Base-by-base conservation (phyloP, 2,113 vertebrate species). In the Catagonus wagneri region DNA sequence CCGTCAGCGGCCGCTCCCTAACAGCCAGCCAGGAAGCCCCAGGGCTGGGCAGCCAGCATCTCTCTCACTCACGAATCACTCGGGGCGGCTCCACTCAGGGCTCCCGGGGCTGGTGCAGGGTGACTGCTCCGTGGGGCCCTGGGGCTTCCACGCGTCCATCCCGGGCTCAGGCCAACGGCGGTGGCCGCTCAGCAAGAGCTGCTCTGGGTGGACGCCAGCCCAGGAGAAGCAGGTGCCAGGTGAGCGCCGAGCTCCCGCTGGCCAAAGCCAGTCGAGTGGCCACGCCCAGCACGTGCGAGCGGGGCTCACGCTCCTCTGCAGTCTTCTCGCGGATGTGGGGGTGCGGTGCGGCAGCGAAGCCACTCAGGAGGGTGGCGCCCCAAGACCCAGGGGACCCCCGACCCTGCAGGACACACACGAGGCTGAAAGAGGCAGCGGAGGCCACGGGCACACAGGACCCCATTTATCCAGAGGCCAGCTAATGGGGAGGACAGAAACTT, bases 251-350 rank as follows among this genome's bases (percentile, higher is more conserved):
- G n/a, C n/a, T n/a, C n/a, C n/a, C n/a, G n/a, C n/a, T n/a, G n/a
- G n/a, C n/a, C n/a, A n/a, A n/a, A n/a, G n/a, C n/a, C n/a, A n/a
- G n/a, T n/a, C n/a, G n/a, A n/a, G n/a, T n/a, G n/a, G n/a, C n/a
- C n/a, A n/a, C n/a, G n/a, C n/a, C n/a, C n/a, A n/a, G n/a, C n/a
- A n/a, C n/a, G n/a, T n/a, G n/a, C n/a, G n/a, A n/a, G n/a, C n/a
- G n/a, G n/a, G n/a, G n/a, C n/a, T n/a, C n/a, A n/a, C n/a, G n/a
- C n/a, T n/a, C n/a, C n/a, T n/a, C n/a, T n/a, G n/a, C n/a, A n/a
- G n/a, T n/a, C n/a, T n/a, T n/a, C n/a, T n/a, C n/a, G 1, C 52
- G 52, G 20, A 54, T 0, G 0, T 0, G 12, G n/a, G 19, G 32
- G 52, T 12, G 23, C 8, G 12, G 14, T 14, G 27, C 63, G 15